Conservation (phyloP, 2,113 vertebrate genomes). For the Micronycteris hirsuta region DNA sequence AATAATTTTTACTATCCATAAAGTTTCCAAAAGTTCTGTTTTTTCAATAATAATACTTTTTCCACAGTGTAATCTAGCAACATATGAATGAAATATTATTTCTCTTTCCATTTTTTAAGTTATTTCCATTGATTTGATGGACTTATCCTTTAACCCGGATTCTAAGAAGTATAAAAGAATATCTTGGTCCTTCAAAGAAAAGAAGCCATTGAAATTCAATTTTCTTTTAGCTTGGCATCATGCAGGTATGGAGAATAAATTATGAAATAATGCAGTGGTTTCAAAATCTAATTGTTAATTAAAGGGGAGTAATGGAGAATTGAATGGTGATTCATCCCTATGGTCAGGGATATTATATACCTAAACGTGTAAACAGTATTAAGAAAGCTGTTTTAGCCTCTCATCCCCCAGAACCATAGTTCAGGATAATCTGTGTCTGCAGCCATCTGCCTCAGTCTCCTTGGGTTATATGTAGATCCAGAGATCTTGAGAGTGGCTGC, state of each 20-base stretch:
- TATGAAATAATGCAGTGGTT: background rate
- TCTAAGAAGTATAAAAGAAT: constrained; percentile 86
- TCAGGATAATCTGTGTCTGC: background rate
- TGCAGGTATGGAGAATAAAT: constrained; percentile 78
- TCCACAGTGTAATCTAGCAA: background rate
- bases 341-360: background rate
- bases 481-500: background rate
- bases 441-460: background rate
- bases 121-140: constrained; percentile 86
- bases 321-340: background rate
- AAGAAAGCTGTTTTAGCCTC: background rate
- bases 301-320: background rate
- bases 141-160: constrained; percentile 81
- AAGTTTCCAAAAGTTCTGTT: background rate
- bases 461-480: background rate
- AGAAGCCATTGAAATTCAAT: constrained; percentile 86
- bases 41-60: background rate
- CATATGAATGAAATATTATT: background rate
- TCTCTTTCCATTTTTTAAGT: constrained; percentile 76
- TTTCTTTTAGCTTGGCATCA: constrained; percentile 86
- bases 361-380: background rate
- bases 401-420: fast-evolving
- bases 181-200: constrained; percentile 87
- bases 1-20: background rate
- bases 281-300: background rate